Evolutionary conservation across 2,797 vertebrate genomes (phyloP).

Genomic region (Muscicapa striata): DNA sequence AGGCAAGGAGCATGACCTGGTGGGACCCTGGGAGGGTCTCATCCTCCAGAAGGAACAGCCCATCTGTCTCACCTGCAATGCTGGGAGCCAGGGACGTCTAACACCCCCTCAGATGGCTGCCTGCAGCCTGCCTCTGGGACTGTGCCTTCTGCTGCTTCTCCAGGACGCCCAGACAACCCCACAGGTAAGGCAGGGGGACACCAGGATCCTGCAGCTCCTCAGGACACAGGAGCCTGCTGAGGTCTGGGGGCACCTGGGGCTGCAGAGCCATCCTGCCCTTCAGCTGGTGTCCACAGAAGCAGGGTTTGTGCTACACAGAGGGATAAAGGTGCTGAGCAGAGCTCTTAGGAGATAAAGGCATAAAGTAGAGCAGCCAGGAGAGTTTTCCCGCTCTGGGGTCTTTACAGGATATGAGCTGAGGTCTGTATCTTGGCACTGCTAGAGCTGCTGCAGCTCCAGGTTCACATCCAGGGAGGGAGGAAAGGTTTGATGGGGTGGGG

Average conservation of each 20-base stretch:
- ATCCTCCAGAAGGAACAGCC: neutral
- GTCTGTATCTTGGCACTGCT: neutral
- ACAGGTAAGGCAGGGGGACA: slow-evolving; percentile 58
- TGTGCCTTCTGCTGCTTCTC: slow-evolving; percentile 64
- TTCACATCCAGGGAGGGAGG: neutral
- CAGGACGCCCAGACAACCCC: slow-evolving; percentile 26
- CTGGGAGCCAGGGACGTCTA: neutral
- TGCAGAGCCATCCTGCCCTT: neutral
- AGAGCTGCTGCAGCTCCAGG: neutral
- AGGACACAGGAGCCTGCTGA: neutral
- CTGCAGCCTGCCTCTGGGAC: neutral
- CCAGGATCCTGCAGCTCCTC: neutral
- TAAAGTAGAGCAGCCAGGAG: neutral
- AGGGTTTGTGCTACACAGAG: neutral
- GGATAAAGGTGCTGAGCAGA: neutral
- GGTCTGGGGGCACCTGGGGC: neutral
- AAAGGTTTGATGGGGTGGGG: neutral
- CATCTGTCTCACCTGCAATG: neutral
- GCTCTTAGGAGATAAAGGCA: neutral
- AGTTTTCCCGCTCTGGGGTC: neutral
- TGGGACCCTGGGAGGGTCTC: neutral
- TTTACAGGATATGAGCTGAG: fast-evolving
- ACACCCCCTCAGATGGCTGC: slow-evolving; percentile 1
- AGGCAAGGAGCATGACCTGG: neutral
- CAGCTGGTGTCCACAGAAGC: neutral